Percentiles rank a stretch among this genome's conserved stretches.
These are phyloP conservation scores for Hemistola chrysoprasaria DNA, from an alignment of 2,888 invertebrate species.

Conservation along the genomic window DNA sequence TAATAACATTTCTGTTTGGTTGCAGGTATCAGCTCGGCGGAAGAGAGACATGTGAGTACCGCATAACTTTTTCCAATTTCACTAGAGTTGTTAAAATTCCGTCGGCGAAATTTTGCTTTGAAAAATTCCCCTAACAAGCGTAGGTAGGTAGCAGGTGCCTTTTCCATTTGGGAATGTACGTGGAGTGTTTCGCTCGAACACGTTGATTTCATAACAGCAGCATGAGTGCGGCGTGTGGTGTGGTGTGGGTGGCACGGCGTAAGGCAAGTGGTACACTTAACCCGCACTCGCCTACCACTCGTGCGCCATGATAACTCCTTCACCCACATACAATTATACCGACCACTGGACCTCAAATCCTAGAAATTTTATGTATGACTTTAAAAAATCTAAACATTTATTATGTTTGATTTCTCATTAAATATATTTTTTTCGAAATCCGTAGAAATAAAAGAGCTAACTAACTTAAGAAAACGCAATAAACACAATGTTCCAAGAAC, in stretches of 20 bases:
- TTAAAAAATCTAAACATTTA: no score
- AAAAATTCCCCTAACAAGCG: constrained; percentile 62
- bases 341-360: no score
- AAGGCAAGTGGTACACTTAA: constrained; percentile 67
- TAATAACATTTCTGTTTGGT: constrained; percentile 36
- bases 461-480: no score
- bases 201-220: constrained; percentile 80
- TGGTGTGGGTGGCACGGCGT: constrained; percentile 66
- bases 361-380: no score
- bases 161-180: constrained; percentile 74
- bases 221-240: constrained; percentile 50
- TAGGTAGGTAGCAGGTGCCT: constrained; percentile 53
- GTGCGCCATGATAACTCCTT: constrained; percentile 21
- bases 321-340: constrained; percentile 25
- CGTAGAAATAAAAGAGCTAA: constrained; percentile 10
- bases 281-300: constrained; percentile 33
- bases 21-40: constrained; percentile 79
- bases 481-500: constrained; percentile 4
- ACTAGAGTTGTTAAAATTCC: constrained; percentile 61
- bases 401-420: no score
- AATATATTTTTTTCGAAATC: constrained; percentile 14
- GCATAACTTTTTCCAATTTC: constrained; percentile 62
- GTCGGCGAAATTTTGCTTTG: constrained; percentile 64
- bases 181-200: constrained; percentile 77
- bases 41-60: constrained; percentile 79